Conservation (phyloP, 2,113 vertebrate genomes). For the Sylvicapra grimmia region DNA sequence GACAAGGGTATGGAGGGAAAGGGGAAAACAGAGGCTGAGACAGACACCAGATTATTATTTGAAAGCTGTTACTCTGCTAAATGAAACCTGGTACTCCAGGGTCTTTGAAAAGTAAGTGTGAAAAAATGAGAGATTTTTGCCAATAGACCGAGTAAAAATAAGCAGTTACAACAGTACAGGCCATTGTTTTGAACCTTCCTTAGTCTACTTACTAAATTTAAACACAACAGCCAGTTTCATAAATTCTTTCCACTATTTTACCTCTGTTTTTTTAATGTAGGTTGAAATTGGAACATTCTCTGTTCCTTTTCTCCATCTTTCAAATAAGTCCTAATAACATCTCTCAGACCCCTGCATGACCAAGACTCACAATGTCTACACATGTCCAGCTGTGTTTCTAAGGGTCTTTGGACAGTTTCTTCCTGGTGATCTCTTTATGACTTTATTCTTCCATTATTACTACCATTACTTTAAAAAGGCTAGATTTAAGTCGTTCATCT, state of each 20-base stretch:
- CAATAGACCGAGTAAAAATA: conserved; percentile 58
- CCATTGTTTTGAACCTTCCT: conserved; percentile 69
- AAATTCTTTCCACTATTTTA: conserved; percentile 37
- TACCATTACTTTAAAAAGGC: neutral
- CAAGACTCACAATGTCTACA: neutral
- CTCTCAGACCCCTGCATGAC: neutral
- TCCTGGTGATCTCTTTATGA: neutral
- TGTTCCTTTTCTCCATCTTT: conserved; percentile 8
- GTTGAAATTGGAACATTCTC: neutral
- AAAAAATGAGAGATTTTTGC: conserved; percentile 64
- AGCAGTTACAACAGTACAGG: conserved; percentile 65
- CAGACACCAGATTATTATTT: conserved; percentile 56
- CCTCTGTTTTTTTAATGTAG: neutral
- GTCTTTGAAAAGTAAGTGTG: conserved; percentile 73
- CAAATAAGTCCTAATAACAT: neutral
- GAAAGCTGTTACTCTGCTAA: conserved; percentile 69
- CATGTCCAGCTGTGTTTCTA: neutral
- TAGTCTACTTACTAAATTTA: conserved; percentile 48
- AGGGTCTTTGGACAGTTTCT: neutral
- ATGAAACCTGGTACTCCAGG: conserved; percentile 56
- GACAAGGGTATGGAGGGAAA: neutral
- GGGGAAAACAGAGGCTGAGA: conserved; percentile 1
- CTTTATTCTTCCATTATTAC: neutral
- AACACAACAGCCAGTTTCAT: neutral
- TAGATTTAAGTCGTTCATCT: neutral